Base-by-base conservation (phyloP, 2,888 invertebrate genomes). In the Tiliacea aurago region DNA sequence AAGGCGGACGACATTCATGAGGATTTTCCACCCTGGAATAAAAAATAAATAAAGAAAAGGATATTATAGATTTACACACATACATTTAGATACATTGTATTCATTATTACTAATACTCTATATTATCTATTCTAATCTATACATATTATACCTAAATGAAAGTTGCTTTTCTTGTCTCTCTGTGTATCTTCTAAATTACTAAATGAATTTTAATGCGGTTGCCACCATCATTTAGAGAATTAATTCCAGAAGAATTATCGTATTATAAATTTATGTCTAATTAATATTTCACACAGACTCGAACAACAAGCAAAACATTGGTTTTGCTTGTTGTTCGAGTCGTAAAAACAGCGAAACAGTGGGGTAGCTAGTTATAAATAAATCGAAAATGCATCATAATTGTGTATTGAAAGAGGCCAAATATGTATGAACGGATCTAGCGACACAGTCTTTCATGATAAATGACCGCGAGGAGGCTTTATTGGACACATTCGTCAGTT, bases 401-500 rank as follows among this genome's bases (percentile, higher is more conserved):
- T 41, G 13, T 41, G 11, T 23, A 6, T 33, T 7, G 20, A 59
- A 56, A 65, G 2, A 20, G 10, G 20, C 37, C 56, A 67, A 72
- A 51, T 58, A 65, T 70, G 11, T 74, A 78, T 63, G 53, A 58
- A 85, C 43, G 23, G 67, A 53, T 66, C 56, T 63, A 70, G 72
- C 63, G 74, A 64, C 45, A 71, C 66, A 63, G 43, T 70, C 33
- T 71, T 76, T 61, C 70, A 79, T 80, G 84, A 84, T 78, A 84
- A 82, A 85, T 77, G 6, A 45, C 66, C 33, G 7, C 53, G 66
- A 76, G 53, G 56, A 74, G 61, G 73, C 73, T 70, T 80, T 85
- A 85, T 86, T 85, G 72, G 71, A 80, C 70, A 59, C 75, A 85
- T 85, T 73, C 61, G 78, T 85, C 86, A 79, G 83, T 74, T 78